These are phyloP conservation scores for Lethenteron reissneri DNA, from an alignment of 2,113 vertebrate species.

Conservation along the genomic window DNA sequence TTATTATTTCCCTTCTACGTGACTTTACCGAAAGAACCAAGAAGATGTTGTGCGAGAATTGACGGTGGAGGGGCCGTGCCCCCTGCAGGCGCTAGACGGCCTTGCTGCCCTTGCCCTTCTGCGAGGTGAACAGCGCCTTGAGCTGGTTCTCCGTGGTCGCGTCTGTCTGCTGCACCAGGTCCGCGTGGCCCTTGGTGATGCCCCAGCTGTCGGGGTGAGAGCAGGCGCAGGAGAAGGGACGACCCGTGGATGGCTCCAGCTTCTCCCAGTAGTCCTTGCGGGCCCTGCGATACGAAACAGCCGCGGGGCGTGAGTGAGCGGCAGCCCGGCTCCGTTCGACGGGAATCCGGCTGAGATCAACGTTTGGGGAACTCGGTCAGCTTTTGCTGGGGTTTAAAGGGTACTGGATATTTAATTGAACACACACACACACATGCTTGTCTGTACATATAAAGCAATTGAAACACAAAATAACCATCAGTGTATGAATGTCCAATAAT, in stretches of 20 bases:
- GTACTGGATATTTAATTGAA: no score
- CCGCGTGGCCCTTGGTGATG: conserved; percentile 57
- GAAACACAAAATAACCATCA: neutral
- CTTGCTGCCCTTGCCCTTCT: conserved; percentile 13
- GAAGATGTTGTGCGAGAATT: neutral
- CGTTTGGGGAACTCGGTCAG: neutral
- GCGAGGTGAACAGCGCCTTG: conserved; percentile 47
- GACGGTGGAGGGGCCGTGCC: neutral
- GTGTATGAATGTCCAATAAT: neutral
- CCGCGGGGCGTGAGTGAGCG: neutral
- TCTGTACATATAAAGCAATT: neutral
- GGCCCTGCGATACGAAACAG: conserved; percentile 26
- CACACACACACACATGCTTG: neutral
- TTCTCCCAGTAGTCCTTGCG: conserved; percentile 80
- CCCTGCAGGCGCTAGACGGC: no score
- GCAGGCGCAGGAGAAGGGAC: conserved; percentile 55
- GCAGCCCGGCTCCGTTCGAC: neutral
- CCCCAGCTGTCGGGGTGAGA: conserved; percentile 64
- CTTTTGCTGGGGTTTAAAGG: neutral
- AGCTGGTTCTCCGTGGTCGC: conserved; percentile 55
- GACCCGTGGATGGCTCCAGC: conserved; percentile 62
- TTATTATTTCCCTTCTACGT: neutral
- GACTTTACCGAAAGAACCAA: neutral
- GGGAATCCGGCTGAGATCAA: neutral
- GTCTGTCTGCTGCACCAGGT: conserved; percentile 82